Evolutionary conservation across 2,888 invertebrate species (phyloP).

Genomic region (Heteromurus nitidus): DNA sequence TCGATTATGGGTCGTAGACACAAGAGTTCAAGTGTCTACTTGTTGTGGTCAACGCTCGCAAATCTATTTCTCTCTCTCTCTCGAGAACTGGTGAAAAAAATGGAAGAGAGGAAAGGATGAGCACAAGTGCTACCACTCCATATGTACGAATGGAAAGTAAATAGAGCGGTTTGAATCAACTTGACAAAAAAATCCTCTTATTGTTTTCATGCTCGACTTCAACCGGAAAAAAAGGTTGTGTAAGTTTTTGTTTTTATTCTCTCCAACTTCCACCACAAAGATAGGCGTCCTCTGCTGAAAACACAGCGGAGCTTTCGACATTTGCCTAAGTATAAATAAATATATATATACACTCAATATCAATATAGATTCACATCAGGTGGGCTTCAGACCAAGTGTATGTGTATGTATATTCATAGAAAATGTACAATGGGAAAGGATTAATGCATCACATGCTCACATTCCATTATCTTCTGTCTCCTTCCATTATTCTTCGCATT

Average conservation of each 20-base stretch:
- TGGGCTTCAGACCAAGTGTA: constrained; percentile 16
- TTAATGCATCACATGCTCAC: constrained; percentile 31
- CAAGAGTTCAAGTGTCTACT: background rate
- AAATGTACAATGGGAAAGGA: constrained; percentile 33
- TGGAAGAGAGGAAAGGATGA: no score
- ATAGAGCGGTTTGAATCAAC: constrained; percentile 23
- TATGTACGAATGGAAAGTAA: no score
- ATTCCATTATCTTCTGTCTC: constrained; percentile 11
- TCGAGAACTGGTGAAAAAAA: no score
- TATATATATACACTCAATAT: no score
- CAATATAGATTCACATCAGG: constrained; percentile 37
- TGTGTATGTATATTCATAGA: no score
- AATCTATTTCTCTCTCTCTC: background rate
- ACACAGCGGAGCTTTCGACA: no score
- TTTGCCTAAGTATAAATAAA: no score
- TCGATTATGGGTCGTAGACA: background rate
- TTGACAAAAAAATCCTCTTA: constrained; percentile 56
- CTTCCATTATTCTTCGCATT: background rate
- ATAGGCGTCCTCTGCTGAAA: no score
- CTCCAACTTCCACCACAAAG: no score
- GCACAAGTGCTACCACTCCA: no score
- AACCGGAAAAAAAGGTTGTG: constrained; percentile 31
- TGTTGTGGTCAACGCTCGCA: background rate
- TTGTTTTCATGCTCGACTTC: constrained; percentile 73
- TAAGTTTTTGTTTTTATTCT: constrained; percentile 35